phyloP scores from a whole-genome alignment of 1,140 invertebrate genomes.

The Eurosta solidaginis region DNA sequence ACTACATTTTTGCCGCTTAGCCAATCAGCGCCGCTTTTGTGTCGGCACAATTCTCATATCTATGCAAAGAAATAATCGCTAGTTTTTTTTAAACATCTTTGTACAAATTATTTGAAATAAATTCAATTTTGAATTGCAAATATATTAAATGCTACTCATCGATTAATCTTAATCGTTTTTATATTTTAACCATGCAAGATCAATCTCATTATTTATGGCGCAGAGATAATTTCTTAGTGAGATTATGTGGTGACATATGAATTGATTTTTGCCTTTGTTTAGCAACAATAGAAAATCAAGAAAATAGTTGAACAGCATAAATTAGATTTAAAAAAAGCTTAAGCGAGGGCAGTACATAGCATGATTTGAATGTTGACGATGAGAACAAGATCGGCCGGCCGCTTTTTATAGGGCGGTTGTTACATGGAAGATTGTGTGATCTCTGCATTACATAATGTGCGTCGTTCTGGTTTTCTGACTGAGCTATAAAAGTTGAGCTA shows the following conservation, averaged over 20 bases:
- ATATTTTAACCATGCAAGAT: slow-evolving; percentile 3
- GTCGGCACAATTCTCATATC: not conserved
- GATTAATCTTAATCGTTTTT: slow-evolving; percentile 26
- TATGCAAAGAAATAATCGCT: slow-evolving; percentile 9
- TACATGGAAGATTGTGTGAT: too few relatives aligned
- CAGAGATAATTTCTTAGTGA: slow-evolving; percentile 9
- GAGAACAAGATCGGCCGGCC: too few relatives aligned
- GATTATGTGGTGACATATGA: not conserved
- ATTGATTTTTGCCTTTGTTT: not conserved
- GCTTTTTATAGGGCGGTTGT: too few relatives aligned
- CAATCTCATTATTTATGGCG: slow-evolving; percentile 22
- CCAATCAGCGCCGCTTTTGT: not conserved
- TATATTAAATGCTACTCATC: slow-evolving; percentile 15
- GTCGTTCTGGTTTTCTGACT: too few relatives aligned
- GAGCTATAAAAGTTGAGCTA: too few relatives aligned
- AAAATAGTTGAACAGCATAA: not conserved
- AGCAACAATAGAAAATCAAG: not conserved
- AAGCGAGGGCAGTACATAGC: not conserved
- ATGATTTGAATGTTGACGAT: too few relatives aligned
- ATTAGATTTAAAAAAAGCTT: not conserved
- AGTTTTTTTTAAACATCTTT: not conserved
- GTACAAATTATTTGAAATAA: slow-evolving; percentile 1
- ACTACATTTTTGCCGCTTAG: not conserved
- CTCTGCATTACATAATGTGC: too few relatives aligned
- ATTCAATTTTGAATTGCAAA: slow-evolving; percentile 21